Base-by-base conservation (phyloP, 2,113 vertebrate genomes). In the Etheostoma cragini region DNA sequence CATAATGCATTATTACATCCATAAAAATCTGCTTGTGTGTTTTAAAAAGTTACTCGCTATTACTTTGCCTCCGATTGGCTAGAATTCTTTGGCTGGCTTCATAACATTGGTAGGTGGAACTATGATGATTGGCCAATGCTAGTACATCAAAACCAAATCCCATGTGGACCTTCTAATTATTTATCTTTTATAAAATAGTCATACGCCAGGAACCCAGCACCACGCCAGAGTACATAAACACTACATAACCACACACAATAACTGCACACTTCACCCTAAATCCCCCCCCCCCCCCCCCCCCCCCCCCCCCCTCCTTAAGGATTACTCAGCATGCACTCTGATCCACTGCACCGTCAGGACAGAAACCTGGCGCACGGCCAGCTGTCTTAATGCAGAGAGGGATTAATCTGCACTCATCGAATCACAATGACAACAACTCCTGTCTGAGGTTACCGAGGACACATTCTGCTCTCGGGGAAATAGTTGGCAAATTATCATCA, bases 381-480 rank as follows among this genome's bases (percentile, higher is more conserved):
- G 78, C 8, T 72, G 52, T 73, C 73, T 86, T 61, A 83, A 89
- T 62, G 57, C 49, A 84, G 50, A 71, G 67, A 47, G 47, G 30
- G 52, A 72, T 84, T 90, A 72, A 86, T 89, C 66, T 78, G 81
- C 54, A 52, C 24, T 63, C 64, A 86, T 78, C 62, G 80, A 67
- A 46, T 15, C 57, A 61, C 77, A 79, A 56, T 45, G 64, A 76
- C 66, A 77, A 75, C 50, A n/a, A 63, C 35, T 56, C 78, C 76
- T 33, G 49, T 79, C 75, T 66, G 62, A 81, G 83, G 74, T 79
- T 79, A 76, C 50, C 0, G 49, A 83, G 81, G 79, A 87, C 8
- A 67, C 56, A 13, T 14, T 53, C 50, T 7, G 26, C 35, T 61
- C 45, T 52, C 0, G 22, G 67, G 65, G 7, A 46, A 54, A 45